phyloP scores from a whole-genome alignment of 37 sponge, comb jelly and placozoan genomes.

The Hexactinellida sp. region DNA sequence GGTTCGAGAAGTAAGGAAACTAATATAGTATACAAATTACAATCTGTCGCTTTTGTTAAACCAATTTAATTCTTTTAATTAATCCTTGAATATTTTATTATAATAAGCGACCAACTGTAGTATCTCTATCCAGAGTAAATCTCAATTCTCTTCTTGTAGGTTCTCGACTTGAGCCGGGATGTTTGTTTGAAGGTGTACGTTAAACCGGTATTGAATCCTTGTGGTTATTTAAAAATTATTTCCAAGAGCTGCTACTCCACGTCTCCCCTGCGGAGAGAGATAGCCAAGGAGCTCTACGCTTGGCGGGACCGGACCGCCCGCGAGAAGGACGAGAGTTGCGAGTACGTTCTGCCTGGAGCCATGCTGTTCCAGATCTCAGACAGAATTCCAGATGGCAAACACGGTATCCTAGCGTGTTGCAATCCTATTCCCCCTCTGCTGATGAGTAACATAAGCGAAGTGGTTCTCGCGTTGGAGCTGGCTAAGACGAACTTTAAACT shows the following conservation, averaged over 20 bases:
- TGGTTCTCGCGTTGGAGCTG: conserved; percentile 38
- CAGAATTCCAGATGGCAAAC: conserved; percentile 56
- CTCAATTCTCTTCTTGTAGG: background rate
- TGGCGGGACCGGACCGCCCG: conserved; percentile 80
- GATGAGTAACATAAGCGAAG: conserved; percentile 52
- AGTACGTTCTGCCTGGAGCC: conserved; percentile 81
- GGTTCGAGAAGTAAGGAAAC: background rate
- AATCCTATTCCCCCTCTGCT: conserved; percentile 79
- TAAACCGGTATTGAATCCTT: background rate
- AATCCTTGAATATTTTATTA: background rate
- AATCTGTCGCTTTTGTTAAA: background rate
- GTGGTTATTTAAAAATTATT: background rate
- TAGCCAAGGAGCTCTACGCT: conserved; percentile 35
- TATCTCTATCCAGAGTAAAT: too few relatives aligned
- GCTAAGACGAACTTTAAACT: conserved; percentile 25
- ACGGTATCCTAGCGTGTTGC: conserved; percentile 83
- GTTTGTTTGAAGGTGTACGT: conserved; percentile 35
- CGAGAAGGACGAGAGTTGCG: conserved; percentile 74
- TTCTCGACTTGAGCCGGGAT: conserved; percentile 35
- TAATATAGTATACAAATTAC: too few relatives aligned
- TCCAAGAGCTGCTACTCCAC: background rate
- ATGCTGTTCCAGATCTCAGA: conserved; percentile 90
- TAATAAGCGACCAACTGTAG: background rate
- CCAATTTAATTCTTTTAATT: background rate
- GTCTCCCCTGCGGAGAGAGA: conserved; percentile 30